Percentiles rank a stretch among this genome's conserved stretches.
Evolutionary conservation across 2,888 invertebrate species (phyloP).

Genomic region (Euspilapteryx auroguttella): DNA sequence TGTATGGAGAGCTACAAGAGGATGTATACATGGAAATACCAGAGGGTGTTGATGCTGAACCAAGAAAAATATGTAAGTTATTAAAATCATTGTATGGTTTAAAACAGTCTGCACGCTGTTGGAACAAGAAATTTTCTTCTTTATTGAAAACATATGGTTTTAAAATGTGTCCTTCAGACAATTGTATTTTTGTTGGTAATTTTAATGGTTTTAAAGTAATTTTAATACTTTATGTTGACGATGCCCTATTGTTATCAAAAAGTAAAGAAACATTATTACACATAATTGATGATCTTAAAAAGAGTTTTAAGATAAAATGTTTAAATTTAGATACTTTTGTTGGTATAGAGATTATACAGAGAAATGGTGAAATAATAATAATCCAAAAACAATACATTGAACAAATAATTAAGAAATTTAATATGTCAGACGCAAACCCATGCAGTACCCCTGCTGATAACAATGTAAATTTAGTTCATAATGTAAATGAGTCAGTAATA

Average conservation of each 20-base stretch:
- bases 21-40: neutral
- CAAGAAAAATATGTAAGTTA: neutral
- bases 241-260: neutral
- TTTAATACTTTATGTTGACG: neutral
- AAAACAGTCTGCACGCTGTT: constrained; percentile 2
- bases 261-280: neutral
- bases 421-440: constrained; percentile 1
- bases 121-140: constrained; percentile 1
- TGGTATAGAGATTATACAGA: neutral
- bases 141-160: neutral
- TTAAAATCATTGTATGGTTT: constrained; percentile 1
- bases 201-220: constrained; percentile 1
- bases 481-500: neutral
- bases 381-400: constrained; percentile 1
- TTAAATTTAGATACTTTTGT: neutral
- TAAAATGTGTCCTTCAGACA: constrained; percentile 1
- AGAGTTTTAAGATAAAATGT: neutral
- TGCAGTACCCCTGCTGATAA: constrained; percentile 1
- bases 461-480: constrained; percentile 1
- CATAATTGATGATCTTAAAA: neutral
- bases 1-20: constrained; percentile 4
- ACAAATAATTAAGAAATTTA: neutral
- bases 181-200: constrained; percentile 1
- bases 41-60: neutral
- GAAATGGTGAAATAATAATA: neutral